Evolutionary conservation across 1,140 invertebrate genomes (phyloP), one percentile per base, ranked within the genome.

Genomic region (Drosophila leontia): DNA sequence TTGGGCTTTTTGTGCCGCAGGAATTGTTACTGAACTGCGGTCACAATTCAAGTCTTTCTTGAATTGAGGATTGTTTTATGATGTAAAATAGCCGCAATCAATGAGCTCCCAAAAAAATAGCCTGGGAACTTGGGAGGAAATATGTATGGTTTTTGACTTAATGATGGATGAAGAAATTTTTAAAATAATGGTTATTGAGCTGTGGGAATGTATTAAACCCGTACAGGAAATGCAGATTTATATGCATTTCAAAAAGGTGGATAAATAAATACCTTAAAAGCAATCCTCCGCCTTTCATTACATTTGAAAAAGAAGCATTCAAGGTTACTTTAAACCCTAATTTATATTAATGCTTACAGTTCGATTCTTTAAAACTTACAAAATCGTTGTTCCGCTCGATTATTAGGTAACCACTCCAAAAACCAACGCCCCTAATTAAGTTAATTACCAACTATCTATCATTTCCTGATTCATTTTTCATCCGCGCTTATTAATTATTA

Each of bases 401-500:
- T 70, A 61, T 58, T 70, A 78, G 67, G 75, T 62, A 64, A 88
- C 55, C 63, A 63, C 51, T 65, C 55, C 17, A 48, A 77, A 80
- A 78, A 53, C 41, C 26, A 48, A 68, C 50, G 59, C 64, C 63
- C 37, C 32, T 78, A 67, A 85, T 86, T 86, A 85, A 56, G 35
- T 75, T 85, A 82, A 85, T 85, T 82, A 60, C 35, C 55, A 62
- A 69, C 82, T 59, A 78, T 85, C 78, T 64, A 85, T 85, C 82
- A 75, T 86, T 85, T 86, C 82, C 82, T 78, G 58, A 69, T 74
- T 67, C 67, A 85, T 84, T 84, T 81, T 61, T 63, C 62, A 78
- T 88, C 82, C 81, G 82, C 69, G 79, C 65, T 74, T 80, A 61
- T 80, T 88, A 59, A 83, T 83, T 82, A 82, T 83, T 82, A 82